Base-by-base conservation (phyloP, 2,113 vertebrate species). In the Mormyrus lacerda region DNA sequence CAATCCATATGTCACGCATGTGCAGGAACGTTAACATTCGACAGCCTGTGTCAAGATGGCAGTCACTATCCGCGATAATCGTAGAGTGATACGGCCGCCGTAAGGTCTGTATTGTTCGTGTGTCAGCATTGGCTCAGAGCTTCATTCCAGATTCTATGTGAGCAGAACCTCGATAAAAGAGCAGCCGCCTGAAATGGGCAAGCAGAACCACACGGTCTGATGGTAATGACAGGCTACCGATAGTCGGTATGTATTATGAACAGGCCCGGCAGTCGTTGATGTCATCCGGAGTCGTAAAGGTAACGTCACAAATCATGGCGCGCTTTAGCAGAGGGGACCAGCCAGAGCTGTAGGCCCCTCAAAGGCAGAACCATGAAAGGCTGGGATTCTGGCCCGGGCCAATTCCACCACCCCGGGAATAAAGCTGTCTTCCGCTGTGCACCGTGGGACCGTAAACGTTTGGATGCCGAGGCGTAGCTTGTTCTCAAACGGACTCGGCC, bases 271-370 rank as follows among this genome's bases (percentile, higher is more conserved):
- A 93, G 91, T 93, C 91, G 91, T 92, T 90, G 93, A 94, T 94
- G 93, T 92, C 89, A 90, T 94, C 95, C 91, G 93, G 94, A 94
- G 92, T 92, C 93, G 90, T 76, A 88, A 93, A 94, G 90, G 92
- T 93, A 93, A 93, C 89, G 91, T 91, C 53, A 31, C 94, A 95
- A 95, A 94, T 95, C 94, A 94, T 88, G 85, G 90, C 31, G 24
- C 55, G 90, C 91, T 93, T 91, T 91, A 90, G 89, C 35, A 76
- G 86, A 51, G 73, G 1, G 85, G 47, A 53, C 45, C 89, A 89
- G 91, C 91, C 91, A 91, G 89, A 91, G 90, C 88, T 27, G 86
- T 39, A 83, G 91, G 31, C 89, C 45, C 88, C 31, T 90, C 83
- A 51, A 82, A 88, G 91, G 85, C 88, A 93, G 92, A 91, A 90